Evolutionary conservation across 2,113 vertebrate genomes (phyloP).

Genomic region (Ursus arctos): DNA sequence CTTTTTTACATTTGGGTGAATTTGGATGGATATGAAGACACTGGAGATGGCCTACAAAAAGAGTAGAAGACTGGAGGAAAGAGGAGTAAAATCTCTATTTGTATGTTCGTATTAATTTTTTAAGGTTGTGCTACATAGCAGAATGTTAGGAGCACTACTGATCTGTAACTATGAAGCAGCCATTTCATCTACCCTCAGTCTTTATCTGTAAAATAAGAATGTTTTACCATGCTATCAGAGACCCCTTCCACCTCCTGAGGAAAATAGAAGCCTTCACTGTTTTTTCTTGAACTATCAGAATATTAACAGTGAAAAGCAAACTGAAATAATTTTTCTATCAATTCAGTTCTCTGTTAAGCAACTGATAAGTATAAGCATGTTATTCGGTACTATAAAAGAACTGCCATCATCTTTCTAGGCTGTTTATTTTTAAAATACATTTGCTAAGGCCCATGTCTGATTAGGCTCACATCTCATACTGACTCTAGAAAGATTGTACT

Average conservation of each 20-base stretch:
- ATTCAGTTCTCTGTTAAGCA: constrained; percentile 47
- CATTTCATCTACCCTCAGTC: not conserved
- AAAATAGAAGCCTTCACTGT: not conserved
- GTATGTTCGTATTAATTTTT: constrained; percentile 6
- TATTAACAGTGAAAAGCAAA: constrained; percentile 47
- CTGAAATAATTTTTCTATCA: constrained; percentile 42
- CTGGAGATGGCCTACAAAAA: not conserved
- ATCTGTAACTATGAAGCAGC: not conserved
- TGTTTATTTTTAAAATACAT: constrained; percentile 61
- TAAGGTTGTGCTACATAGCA: not conserved
- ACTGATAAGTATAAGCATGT: constrained; percentile 57
- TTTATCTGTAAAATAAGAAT: constrained; percentile 6
- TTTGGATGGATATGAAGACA: constrained; percentile 7
- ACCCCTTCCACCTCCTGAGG: not conserved
- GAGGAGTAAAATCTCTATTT: not conserved
- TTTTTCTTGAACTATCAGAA: constrained; percentile 46
- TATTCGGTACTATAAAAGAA: constrained; percentile 46
- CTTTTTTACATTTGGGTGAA: constrained; percentile 42
- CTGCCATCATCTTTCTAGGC: constrained; percentile 6
- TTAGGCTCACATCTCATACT: constrained; percentile 52
- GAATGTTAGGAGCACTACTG: not conserved
- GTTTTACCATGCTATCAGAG: not conserved
- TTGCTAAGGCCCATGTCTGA: constrained; percentile 60
- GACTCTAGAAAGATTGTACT: constrained; percentile 4
- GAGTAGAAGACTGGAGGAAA: not conserved